Percentiles rank a stretch among this genome's conserved stretches.
Conservation (phyloP, 2,113 vertebrate genomes). For the Rattus norvegicus region DNA sequence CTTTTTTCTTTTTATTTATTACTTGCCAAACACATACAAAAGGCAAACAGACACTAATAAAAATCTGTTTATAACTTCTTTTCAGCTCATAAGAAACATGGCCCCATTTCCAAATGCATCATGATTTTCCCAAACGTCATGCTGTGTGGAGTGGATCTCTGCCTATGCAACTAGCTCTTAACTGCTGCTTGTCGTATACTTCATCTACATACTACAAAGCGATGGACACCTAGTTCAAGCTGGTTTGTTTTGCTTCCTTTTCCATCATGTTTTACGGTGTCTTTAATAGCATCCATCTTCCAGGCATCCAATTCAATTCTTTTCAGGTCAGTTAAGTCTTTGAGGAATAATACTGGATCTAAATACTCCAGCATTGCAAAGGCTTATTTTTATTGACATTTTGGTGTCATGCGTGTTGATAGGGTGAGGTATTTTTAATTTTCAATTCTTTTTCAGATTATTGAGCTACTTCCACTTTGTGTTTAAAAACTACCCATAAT, state of each 20-base stretch:
- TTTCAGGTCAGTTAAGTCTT: background rate
- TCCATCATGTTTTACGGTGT: background rate
- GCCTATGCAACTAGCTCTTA: background rate
- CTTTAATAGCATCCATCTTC: background rate
- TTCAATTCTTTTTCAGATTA: background rate
- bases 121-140: background rate
- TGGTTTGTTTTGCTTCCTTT: background rate
- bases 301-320: background rate
- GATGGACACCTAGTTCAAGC: background rate
- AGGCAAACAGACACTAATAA: background rate
- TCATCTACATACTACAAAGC: background rate
- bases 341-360: background rate
- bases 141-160: background rate
- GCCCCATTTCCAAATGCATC: background rate
- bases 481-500: background rate
- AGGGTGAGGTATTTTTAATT: background rate
- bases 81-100: background rate
- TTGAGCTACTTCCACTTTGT: background rate
- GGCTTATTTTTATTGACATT: rapidly evolving
- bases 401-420: background rate
- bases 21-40: background rate
- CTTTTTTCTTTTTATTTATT: background rate
- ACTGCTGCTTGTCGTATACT: background rate
- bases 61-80: background rate
- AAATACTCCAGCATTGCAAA: rapidly evolving